phyloP scores from a whole-genome alignment of 2,888 invertebrate genomes.

The Pheosia tremula region DNA sequence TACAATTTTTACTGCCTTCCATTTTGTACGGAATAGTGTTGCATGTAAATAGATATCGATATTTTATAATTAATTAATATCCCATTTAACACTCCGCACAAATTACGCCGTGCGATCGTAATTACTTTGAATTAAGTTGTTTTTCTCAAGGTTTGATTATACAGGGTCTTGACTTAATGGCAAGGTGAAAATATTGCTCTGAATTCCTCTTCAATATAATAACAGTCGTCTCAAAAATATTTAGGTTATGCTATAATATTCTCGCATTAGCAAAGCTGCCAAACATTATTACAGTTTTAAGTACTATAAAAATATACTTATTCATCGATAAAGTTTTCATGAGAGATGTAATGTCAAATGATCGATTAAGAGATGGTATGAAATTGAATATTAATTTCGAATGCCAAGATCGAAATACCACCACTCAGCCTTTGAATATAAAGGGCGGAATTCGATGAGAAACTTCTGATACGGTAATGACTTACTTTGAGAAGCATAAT shows the following conservation, averaged over 20 bases:
- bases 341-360: not conserved
- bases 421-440: not conserved
- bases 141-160: slow-evolving; percentile 38
- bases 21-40: slow-evolving; percentile 28
- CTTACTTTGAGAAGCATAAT: not conserved
- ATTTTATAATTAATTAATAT: slow-evolving; percentile 36
- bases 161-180: slow-evolving; percentile 41
- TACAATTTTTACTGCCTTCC: slow-evolving; percentile 31
- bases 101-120: slow-evolving; percentile 34
- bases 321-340: slow-evolving; percentile 11
- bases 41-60: slow-evolving; percentile 27
- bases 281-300: not conserved
- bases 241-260: no score
- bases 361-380: not conserved
- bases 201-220: not conserved
- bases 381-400: not conserved
- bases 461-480: slow-evolving; percentile 2
- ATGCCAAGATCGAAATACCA: not conserved
- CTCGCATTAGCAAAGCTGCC: no score
- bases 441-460: not conserved
- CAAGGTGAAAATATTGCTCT: slow-evolving; percentile 38
- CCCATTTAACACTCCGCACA: slow-evolving; percentile 24
- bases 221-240: not conserved
- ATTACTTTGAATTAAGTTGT: slow-evolving; percentile 56
- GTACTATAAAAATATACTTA: slow-evolving; percentile 41